Conservation (phyloP, 2,113 vertebrate species). For the Oncorhynchus masou region DNA sequence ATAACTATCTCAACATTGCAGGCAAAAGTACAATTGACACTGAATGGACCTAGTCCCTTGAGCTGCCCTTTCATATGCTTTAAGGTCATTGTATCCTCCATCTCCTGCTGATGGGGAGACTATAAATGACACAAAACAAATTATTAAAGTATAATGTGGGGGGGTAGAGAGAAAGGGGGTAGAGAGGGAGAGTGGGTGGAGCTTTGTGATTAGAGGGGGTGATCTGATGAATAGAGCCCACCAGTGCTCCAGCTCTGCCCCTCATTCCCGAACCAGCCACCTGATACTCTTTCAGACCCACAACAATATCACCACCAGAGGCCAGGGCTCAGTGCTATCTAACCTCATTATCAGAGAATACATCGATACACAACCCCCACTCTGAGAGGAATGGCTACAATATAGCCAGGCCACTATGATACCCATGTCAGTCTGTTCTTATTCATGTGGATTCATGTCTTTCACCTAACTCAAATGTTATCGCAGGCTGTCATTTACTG, state of each 20-base stretch:
- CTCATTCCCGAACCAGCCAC: constrained; percentile 52
- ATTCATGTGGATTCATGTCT: constrained; percentile 48
- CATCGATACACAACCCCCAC: constrained; percentile 55
- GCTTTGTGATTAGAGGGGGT: constrained; percentile 68
- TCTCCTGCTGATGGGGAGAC: constrained; percentile 35
- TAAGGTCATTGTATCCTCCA: constrained; percentile 36
- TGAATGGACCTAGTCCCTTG: constrained; percentile 31
- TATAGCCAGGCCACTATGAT: constrained; percentile 1
- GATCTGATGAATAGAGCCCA: constrained; percentile 78
- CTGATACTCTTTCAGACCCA: constrained; percentile 78
- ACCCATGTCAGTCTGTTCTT: constrained; percentile 21
- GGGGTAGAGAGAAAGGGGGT: no score
- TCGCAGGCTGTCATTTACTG: constrained; percentile 33
- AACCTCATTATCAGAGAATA: constrained; percentile 81
- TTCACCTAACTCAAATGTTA: constrained; percentile 12
- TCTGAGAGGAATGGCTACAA: constrained; percentile 65
- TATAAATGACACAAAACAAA: constrained; percentile 25
- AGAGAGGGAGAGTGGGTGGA: no score
- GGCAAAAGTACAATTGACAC: constrained; percentile 12
- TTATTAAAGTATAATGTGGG: constrained; percentile 25
- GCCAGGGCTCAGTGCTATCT: constrained; percentile 68
- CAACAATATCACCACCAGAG: constrained; percentile 85
- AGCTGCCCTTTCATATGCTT: constrained; percentile 27
- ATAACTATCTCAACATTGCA: constrained; percentile 19
- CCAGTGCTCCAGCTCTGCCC: constrained; percentile 75